Base-by-base conservation (phyloP, 2,113 vertebrate species). In the Mesitornis unicolor region DNA sequence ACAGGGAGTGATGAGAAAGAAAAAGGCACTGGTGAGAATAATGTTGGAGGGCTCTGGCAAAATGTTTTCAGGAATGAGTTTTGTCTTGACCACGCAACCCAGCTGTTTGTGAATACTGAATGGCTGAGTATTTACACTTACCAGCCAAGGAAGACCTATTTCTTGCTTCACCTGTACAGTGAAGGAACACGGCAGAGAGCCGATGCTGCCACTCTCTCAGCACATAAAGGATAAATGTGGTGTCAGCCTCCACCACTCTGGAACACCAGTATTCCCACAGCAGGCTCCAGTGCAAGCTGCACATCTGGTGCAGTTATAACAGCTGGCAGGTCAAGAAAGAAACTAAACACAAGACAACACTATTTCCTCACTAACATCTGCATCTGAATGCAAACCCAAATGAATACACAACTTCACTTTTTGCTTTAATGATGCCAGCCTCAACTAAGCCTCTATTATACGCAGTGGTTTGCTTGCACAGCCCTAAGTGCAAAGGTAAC, bases 401-500 rank as follows among this genome's bases (percentile, higher is more conserved):
- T 56, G 56, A 96, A 78, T 89, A 95, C 76, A 85, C 45, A 94
- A 95, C 95, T 92, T 95, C 61, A 85, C 57, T 96, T 95, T 92
- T 81, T 87, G 90, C 81, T 89, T 93, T 81, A 92, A 92, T 65
- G 75, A 97, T 97, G 74, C 75, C 93, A 96, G 94, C 94, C 88
- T 87, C 90, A 75, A 97, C 11, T 76, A 94, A 97, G 97, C 89
- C 94, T 89, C 96, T 96, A 86, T 93, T 97, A 96, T 95, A 83
- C 5, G 4, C 74, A 71, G 54, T 59, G 50, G 85, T 93, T 97
- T 87, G 83, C 79, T 84, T 94, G 74, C 67, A 76, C 68, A 93
- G 86, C 88, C 97, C 91, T 89, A 98, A 98, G 95, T 95, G 97
- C 96, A 98, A 98, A 98, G 98, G 98, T 98, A 97, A 96, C 95